Conservation (phyloP, 2,113 vertebrate genomes). For the Aix galericulata region DNA sequence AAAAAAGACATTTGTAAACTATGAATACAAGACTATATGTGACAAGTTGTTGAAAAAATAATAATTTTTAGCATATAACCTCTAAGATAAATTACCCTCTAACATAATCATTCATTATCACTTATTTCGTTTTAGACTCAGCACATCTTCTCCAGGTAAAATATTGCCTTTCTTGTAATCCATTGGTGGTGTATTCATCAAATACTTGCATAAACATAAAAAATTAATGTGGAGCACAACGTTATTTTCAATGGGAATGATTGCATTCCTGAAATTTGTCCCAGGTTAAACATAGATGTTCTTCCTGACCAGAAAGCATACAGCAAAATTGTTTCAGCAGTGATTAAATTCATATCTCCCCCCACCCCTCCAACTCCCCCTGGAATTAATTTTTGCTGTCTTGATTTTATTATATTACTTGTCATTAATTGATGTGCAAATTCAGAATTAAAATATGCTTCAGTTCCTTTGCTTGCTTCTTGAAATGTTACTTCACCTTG, state of each 20-base stretch:
- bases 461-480: neutral
- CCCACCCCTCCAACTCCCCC: neutral
- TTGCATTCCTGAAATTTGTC: neutral
- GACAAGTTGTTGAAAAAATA: neutral
- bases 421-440: neutral
- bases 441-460: neutral
- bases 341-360: neutral
- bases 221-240: neutral
- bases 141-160: neutral
- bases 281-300: neutral
- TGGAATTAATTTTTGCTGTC: neutral
- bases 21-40: neutral
- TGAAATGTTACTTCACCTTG: neutral
- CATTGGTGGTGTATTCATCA: neutral
- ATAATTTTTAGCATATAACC: neutral
- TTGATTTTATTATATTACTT: neutral
- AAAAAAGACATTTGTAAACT: neutral
- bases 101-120: neutral
- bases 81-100: neutral
- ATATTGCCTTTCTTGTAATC: neutral
- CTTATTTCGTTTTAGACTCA: neutral
- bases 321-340: neutral
- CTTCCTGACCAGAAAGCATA: neutral
- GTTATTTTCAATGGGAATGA: neutral
- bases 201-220: neutral